These are phyloP conservation scores for Agrypnus murinus DNA, from an alignment of 2,888 invertebrate species.

Conservation along the genomic window DNA sequence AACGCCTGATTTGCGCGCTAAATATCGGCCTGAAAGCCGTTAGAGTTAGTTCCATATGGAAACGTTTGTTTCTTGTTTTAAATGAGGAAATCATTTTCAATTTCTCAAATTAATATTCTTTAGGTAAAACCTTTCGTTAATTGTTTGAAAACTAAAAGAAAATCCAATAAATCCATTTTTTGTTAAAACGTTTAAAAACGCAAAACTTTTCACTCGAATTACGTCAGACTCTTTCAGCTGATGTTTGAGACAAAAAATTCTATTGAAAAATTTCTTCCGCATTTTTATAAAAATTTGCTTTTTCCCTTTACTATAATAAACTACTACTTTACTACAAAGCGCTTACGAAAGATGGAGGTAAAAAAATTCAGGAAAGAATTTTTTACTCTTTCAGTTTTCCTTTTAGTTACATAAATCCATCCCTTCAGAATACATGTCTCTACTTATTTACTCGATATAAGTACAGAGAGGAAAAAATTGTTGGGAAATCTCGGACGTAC, in stretches of 20 bases:
- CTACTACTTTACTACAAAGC: slow-evolving; percentile 4
- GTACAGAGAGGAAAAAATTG: background rate
- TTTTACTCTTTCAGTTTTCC: slow-evolving; percentile 8
- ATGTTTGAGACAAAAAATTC: background rate
- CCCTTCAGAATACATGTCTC: slow-evolving; percentile 3
- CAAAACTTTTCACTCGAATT: too few species aligned
- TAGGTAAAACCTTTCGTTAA: too few species aligned
- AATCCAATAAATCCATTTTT: too few species aligned
- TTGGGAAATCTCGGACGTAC: slow-evolving; percentile 3
- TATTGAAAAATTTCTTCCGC: background rate
- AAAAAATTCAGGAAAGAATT: background rate
- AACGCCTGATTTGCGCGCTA: background rate
- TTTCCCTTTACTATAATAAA: too few species aligned
- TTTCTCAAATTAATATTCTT: too few species aligned
- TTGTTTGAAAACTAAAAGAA: too few species aligned
- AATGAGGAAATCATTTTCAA: too few species aligned
- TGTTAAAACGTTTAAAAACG: too few species aligned
- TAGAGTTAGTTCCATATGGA: background rate
- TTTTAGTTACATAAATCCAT: too few species aligned
- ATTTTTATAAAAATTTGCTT: background rate
- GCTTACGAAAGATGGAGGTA: background rate
- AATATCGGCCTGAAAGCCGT: background rate
- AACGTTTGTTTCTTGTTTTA: background rate
- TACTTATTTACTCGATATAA: slow-evolving; percentile 8
- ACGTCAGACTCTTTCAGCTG: too few species aligned